These are phyloP conservation scores for Malurus leucopterus DNA, from an alignment of 2,797 vertebrate species.

Conservation along the genomic window DNA sequence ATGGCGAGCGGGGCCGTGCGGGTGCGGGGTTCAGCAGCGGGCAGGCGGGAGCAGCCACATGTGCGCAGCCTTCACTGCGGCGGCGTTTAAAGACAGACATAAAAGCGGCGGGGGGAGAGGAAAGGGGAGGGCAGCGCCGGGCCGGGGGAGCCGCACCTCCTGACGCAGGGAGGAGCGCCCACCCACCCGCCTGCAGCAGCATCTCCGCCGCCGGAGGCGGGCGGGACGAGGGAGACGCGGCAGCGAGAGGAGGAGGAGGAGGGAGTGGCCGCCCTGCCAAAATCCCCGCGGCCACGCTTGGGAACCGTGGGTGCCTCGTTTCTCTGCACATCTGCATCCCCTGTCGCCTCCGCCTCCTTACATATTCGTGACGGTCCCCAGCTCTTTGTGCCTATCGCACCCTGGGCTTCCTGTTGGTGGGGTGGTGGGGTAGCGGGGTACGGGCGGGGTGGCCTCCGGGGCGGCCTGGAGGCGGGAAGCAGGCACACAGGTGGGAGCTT, in stretches of 20 bases:
- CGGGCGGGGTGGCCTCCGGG: not conserved
- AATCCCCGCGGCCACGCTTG: not conserved
- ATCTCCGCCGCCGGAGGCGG: not conserved
- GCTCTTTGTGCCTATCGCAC: not conserved
- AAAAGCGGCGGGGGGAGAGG: constrained; percentile 2
- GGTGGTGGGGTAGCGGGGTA: not conserved
- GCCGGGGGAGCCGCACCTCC: constrained; percentile 16
- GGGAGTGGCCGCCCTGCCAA: no score
- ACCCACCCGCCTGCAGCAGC: constrained; percentile 1
- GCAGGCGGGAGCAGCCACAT: constrained; percentile 30
- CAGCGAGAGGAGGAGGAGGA: accelerated
- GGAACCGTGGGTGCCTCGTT: not conserved
- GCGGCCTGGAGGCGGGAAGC: not conserved
- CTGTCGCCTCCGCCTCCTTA: not conserved
- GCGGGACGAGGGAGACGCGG: not conserved
- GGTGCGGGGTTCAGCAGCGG: not conserved
- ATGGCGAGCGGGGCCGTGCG: not conserved
- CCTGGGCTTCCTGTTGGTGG: not conserved
- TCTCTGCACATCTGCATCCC: not conserved
- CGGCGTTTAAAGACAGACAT: constrained; percentile 50
- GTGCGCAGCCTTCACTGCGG: constrained; percentile 45
- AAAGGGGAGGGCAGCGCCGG: not conserved
- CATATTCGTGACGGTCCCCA: accelerated
- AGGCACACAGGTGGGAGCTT: not conserved
- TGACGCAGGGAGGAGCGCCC: constrained; percentile 61